A percentile compares a stretch with the other conserved stretches of the same genome.
Conservation (phyloP, 2,888 invertebrate species). For the Ectobius pallidus region DNA sequence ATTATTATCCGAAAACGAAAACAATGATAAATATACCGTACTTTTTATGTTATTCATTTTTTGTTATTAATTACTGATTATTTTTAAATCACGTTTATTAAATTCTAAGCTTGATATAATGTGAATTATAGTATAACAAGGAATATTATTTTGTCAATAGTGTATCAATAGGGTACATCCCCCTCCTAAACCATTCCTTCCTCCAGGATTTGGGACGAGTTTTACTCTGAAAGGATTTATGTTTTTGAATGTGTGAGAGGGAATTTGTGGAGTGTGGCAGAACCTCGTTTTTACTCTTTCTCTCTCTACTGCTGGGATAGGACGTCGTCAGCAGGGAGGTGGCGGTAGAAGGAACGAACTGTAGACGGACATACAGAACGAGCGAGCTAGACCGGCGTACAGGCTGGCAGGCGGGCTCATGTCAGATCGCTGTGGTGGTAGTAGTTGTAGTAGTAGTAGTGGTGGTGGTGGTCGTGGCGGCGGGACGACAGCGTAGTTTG, state of each 20-base stretch:
- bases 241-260: neutral
- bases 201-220: no score
- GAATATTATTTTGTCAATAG: no score
- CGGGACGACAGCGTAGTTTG: constrained; percentile 16
- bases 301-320: neutral
- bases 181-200: no score
- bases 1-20: no score
- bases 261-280: constrained; percentile 2
- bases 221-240: no score
- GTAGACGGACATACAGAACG: neutral
- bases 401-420: neutral
- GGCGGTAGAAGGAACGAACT: neutral
- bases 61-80: no score
- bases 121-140: no score
- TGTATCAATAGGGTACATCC: no score
- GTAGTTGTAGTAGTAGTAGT: constrained; percentile 7
- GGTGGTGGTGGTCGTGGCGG: constrained; percentile 15
- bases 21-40: no score
- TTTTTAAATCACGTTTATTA: no score
- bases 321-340: constrained; percentile 6
- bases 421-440: constrained; percentile 2
- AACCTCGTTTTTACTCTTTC: neutral
- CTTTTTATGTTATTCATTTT: no score
- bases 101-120: no score
- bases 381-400: constrained; percentile 6